Conservation (phyloP, 2,113 vertebrate genomes). For the Spea multiplicata region DNA sequence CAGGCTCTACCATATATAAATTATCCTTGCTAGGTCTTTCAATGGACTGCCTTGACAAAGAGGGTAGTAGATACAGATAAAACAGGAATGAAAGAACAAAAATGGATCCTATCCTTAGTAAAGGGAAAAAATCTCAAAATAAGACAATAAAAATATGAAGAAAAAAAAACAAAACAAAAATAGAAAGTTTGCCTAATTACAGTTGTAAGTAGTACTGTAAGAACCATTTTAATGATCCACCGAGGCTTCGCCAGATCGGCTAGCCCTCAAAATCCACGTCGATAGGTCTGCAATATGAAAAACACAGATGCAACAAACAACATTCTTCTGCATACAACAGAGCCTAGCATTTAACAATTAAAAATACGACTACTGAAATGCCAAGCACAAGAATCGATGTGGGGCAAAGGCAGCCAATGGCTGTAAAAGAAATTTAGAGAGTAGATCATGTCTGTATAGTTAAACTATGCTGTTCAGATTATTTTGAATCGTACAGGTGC, state of each 20-base stretch:
- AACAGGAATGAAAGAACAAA: not conserved
- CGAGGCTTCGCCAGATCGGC: conserved; percentile 75
- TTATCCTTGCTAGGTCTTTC: conserved; percentile 6
- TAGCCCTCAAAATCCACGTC: conserved; percentile 79
- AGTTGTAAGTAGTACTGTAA: conserved; percentile 69
- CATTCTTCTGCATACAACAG: conserved; percentile 24
- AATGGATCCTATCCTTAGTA: conserved; percentile 13
- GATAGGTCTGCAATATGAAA: conserved; percentile 80
- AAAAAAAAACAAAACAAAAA: conserved; percentile 10
- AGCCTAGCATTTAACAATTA: conserved; percentile 15
- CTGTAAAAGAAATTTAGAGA: not conserved
- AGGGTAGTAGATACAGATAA: conserved; percentile 6
- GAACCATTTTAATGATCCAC: conserved; percentile 73
- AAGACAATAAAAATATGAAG: conserved; percentile 1
- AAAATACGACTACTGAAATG: conserved; percentile 4
- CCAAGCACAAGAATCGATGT: not conserved
- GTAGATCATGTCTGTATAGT: not conserved
- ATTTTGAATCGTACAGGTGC: too few species aligned
- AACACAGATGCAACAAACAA: conserved; percentile 73
- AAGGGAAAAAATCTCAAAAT: not conserved
- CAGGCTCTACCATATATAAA: too few species aligned
- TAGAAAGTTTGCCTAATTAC: conserved; percentile 65
- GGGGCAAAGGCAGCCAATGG: not conserved
- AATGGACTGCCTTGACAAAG: conserved; percentile 20
- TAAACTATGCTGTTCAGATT: too few species aligned